A percentile compares a stretch with the other conserved stretches of the same genome.
Conservation (phyloP, 53 echinoderm and acorn worm species). For the Patiria pectinifera region DNA sequence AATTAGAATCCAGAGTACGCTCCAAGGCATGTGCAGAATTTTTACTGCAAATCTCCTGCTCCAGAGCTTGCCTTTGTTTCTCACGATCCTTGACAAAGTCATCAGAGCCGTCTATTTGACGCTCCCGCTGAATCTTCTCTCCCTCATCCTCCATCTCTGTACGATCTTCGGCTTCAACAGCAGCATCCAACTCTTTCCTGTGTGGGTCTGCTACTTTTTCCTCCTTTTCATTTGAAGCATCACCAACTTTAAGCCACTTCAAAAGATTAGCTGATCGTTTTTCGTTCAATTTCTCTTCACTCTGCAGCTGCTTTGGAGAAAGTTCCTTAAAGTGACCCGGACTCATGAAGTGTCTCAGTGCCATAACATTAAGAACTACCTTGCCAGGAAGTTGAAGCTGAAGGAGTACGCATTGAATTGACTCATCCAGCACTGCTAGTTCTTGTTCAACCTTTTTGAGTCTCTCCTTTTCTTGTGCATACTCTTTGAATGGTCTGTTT, state of each 20-base stretch:
- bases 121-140: neutral
- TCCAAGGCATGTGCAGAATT: neutral
- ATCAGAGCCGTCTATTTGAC: slow-evolving; percentile 22
- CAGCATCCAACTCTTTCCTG: neutral
- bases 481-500: neutral
- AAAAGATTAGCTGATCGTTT: slow-evolving; percentile 22
- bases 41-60: neutral
- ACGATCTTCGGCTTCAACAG: neutral
- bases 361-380: slow-evolving; percentile 55
- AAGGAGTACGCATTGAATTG: slow-evolving; percentile 38
- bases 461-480: neutral
- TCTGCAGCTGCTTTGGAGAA: neutral
- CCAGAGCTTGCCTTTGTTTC: neutral
- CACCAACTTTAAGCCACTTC: slow-evolving; percentile 39
- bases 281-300: neutral
- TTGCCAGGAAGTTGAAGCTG: slow-evolving; percentile 57
- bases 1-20: neutral
- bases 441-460: slow-evolving; percentile 32
- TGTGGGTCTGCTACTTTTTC: neutral
- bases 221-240: neutral
- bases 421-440: slow-evolving; percentile 37
- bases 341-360: slow-evolving; percentile 51
- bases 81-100: neutral
- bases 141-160: slow-evolving; percentile 33
- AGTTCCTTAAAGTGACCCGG: slow-evolving; percentile 28